Conservation (phyloP, 2,888 invertebrate genomes). For the Gerosis bhagava region DNA sequence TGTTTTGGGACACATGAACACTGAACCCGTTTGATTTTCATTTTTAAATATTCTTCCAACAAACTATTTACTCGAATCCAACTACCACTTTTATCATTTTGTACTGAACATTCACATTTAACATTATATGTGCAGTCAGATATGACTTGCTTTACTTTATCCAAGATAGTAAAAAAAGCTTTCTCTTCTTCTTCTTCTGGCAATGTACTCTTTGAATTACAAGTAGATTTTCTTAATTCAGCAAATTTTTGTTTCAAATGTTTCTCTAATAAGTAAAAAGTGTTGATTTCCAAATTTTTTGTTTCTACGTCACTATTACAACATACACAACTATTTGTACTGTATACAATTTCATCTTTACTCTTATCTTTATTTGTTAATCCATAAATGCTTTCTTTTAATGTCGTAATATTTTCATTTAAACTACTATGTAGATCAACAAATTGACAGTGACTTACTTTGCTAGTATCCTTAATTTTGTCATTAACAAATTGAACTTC, state of each 20-base stretch:
- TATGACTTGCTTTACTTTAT: slow-evolving; percentile 61
- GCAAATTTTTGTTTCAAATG: slow-evolving; percentile 58
- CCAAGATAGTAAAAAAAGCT: slow-evolving; percentile 50
- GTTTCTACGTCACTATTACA: slow-evolving; percentile 46
- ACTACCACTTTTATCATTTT: slow-evolving; percentile 44
- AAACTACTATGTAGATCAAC: slow-evolving; percentile 9
- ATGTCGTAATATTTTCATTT: neutral
- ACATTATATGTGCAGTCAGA: slow-evolving; percentile 50
- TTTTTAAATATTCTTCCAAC: slow-evolving; percentile 69
- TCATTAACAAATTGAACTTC: too few relatives aligned
- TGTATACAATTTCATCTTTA: neutral
- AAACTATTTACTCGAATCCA: slow-evolving; percentile 67
- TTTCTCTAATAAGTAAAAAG: slow-evolving; percentile 62
- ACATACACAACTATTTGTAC: slow-evolving; percentile 48
- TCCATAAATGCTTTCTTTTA: slow-evolving; percentile 10
- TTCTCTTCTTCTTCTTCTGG: slow-evolving; percentile 55
- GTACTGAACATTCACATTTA: slow-evolving; percentile 48
- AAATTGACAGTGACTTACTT: neutral
- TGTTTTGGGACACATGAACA: slow-evolving; percentile 49
- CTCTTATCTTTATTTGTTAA: slow-evolving; percentile 4
- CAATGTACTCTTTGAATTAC: slow-evolving; percentile 47
- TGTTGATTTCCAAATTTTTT: slow-evolving; percentile 63
- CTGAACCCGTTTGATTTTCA: slow-evolving; percentile 63
- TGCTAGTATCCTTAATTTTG: too few relatives aligned
- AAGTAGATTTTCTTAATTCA: slow-evolving; percentile 48